Percentiles rank a stretch among this genome's conserved stretches.
Evolutionary conservation across 1,140 invertebrate genomes (phyloP).

Genomic region (Drosophila novamexicana): DNA sequence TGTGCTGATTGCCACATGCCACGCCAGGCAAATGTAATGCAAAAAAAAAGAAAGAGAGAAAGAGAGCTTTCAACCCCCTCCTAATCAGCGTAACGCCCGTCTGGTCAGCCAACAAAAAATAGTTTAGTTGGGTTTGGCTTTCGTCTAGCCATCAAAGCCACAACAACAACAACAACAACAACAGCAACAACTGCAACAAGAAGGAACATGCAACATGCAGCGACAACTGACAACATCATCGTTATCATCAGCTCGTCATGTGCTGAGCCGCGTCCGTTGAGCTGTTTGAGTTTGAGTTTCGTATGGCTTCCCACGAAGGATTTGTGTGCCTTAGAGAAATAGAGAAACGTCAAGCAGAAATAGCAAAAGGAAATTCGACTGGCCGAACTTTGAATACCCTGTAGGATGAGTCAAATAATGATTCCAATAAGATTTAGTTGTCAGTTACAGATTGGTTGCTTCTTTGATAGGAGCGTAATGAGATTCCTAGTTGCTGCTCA

Average conservation of each 20-base stretch:
- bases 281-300: conserved; percentile 71
- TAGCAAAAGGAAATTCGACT: not conserved
- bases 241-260: conserved; percentile 70
- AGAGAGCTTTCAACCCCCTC: conserved; percentile 61
- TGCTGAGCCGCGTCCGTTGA: conserved; percentile 28
- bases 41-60: conserved; percentile 26
- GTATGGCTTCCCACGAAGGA: conserved; percentile 75
- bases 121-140: conserved; percentile 53
- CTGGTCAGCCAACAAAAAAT: conserved; percentile 59
- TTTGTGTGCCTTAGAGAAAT: conserved; percentile 65
- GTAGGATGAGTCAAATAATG: too few species aligned
- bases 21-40: conserved; percentile 77
- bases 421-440: too few species aligned
- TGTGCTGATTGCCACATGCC: conserved; percentile 61
- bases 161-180: conserved; percentile 9
- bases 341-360: conserved; percentile 3
- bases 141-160: conserved; percentile 35
- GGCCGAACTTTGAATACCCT: not conserved
- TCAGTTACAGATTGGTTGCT: too few species aligned
- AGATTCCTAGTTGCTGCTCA: too few species aligned
- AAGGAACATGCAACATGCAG: conserved; percentile 19
- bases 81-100: conserved; percentile 28
- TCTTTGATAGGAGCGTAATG: too few species aligned
- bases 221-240: conserved; percentile 64
- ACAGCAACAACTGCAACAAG: conserved; percentile 16